phyloP scores from a whole-genome alignment of 1,140 invertebrate genomes.

The Grapholita molesta region DNA sequence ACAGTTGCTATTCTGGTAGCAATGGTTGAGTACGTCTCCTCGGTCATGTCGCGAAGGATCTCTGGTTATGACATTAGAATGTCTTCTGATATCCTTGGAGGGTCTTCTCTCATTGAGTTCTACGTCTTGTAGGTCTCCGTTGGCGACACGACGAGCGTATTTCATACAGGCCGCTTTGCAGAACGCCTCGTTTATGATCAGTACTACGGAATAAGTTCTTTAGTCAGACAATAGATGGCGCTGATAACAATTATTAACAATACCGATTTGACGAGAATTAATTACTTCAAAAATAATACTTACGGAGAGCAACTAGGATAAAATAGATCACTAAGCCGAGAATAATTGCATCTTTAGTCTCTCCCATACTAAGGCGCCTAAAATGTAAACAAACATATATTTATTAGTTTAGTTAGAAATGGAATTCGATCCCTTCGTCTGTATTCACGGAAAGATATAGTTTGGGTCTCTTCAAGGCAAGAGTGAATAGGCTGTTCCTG shows the following conservation, averaged over 20 bases:
- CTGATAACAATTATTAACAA: neutral
- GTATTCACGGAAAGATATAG: no score
- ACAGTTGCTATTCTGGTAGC: neutral
- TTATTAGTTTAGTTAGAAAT: no score
- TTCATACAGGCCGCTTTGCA: slow-evolving; percentile 52
- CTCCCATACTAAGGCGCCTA: neutral
- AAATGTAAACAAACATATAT: neutral
- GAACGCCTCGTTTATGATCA: slow-evolving; percentile 57
- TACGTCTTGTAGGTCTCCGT: slow-evolving; percentile 33
- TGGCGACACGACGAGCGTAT: slow-evolving; percentile 35
- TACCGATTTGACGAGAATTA: neutral
- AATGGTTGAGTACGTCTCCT: neutral
- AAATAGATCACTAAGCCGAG: neutral
- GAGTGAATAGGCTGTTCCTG: no score
- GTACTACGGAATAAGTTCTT: slow-evolving; percentile 40
- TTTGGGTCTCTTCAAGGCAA: no score
- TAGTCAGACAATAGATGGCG: neutral
- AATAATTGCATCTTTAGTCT: neutral
- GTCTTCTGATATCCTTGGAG: slow-evolving; percentile 18
- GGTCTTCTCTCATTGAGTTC: slow-evolving; percentile 51
- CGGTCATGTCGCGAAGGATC: neutral
- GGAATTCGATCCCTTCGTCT: no score
- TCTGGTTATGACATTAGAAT: neutral
- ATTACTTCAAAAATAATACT: neutral
- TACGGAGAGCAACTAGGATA: neutral